Conservation (phyloP, 1,140 invertebrate species). For the Ostrea edulis region DNA sequence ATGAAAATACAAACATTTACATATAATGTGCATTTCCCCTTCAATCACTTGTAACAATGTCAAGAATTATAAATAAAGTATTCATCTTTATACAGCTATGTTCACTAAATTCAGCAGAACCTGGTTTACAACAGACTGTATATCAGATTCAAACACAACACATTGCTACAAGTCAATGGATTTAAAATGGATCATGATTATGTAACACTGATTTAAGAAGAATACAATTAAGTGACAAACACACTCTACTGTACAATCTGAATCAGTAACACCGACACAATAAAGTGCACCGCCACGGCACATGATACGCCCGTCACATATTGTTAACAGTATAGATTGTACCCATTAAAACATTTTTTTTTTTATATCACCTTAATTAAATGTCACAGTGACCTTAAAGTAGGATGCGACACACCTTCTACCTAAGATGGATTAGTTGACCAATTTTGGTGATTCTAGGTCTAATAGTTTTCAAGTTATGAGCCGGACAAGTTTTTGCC, state of each 20-base stretch:
- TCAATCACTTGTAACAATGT: too few species aligned
- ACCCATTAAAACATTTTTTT: too few species aligned
- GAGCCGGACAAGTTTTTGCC: too few species aligned
- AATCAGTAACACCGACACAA: background rate
- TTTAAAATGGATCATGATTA: background rate
- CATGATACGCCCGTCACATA: too few species aligned
- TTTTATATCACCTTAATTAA: too few species aligned
- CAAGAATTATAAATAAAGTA: background rate
- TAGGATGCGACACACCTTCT: too few species aligned
- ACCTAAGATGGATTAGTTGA: too few species aligned
- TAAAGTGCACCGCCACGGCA: too few species aligned
- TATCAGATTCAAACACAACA: background rate
- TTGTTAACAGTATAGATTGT: too few species aligned
- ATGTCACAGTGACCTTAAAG: too few species aligned
- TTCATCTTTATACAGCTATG: background rate
- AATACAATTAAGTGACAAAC: background rate
- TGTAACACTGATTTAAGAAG: background rate
- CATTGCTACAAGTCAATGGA: background rate
- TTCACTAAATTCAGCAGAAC: background rate
- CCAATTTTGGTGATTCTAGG: too few species aligned
- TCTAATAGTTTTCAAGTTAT: too few species aligned
- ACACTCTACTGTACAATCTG: background rate
- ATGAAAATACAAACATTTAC: slow-evolving; percentile 36
- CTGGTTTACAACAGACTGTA: background rate
- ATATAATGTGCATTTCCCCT: background rate